Base-by-base conservation (phyloP, 2,797 vertebrate species). In the Parauchenoglanis punctatus region DNA sequence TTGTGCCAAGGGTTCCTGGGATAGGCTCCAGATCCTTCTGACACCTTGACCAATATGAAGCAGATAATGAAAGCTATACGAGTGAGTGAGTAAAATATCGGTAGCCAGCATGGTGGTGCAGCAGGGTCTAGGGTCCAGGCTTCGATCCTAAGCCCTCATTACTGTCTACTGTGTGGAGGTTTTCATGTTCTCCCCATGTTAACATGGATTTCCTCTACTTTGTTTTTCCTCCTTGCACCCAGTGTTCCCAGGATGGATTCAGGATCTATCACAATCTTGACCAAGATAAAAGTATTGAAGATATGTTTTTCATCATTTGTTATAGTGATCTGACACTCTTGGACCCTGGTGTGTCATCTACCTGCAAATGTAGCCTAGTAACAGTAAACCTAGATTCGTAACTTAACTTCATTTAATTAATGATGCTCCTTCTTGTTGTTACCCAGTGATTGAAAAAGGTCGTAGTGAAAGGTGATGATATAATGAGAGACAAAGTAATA, bases 1-100 rank as follows among this genome's bases (percentile, higher is more conserved):
- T 40, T 44, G 56, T n/a, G 31, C 78, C 58, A 81, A 46, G 35
- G 44, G 78, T 44, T 61, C 20, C 23, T 44, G 35, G 80, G 81
- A 65, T 81, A 81, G 7, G 7, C 35, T 81, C 59, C 80, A 81
- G 58, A 63, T 46, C 58, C 23, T 35, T 44, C 58, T 81, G 35
- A 12, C 35, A 63, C 35, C 56, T 58, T 81, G 25, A 25, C 58
- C 35, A 61, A 20, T 11, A 46, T 61, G 18, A 81, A 25, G 40
- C 5, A 28, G 23, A 63, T 61, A 25, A 7, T 13, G 18, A 15
- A 12, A 63, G 13, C n/a, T n/a, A 54, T 35, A 44, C 4, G 25
- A 54, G 49, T 18, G 25, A 54, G n/a, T 20, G 10, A 49, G 23
- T n/a, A 15, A 76, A 52, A 76, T 52, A 18, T 52, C 52, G n/a